Base-by-base conservation (phyloP, 2,888 invertebrate species). In the Sarcophaga subvicina region DNA sequence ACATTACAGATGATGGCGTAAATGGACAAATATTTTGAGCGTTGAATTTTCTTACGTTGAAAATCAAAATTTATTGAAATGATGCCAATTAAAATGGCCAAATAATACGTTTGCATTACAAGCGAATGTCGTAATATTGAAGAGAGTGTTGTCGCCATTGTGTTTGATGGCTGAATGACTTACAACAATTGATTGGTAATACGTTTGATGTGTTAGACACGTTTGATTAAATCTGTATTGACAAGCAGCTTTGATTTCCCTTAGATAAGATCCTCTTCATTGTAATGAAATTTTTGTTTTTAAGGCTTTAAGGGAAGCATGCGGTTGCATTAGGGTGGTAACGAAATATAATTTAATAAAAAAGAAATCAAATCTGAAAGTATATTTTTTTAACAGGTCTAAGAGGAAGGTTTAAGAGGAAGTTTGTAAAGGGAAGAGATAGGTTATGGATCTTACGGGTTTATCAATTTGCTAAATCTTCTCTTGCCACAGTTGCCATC, bases 51-150 rank as follows among this genome's bases (percentile, higher is more conserved):
- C 10, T n/a, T 27, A 2, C 6, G 66, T 66, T 84, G 76, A 72
- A 84, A 80, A 62, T 84, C 47, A 54, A 84, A 84, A 10, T 76
- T 70, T 12, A 80, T 22, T 12, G 84, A 80, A 49, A 62, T 71
- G 3, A 80, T 76, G 14, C 84, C 84, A 66, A 76, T 59, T 27
- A 80, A 22, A 3, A 84, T 49, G 45, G 62, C 64, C 5, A 76
- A 60, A 62, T 71, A 80, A 60, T 80, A 84, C 1, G 62, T 76
- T 49, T 80, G 84, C 17, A 60, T 60, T 60, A 72, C 17, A 12
- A 71, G 60, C 12, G 25, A 80, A 47, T 80, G 27, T 14, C 84
- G 84, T 17, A 84, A 6, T 25, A 49, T 75, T 70, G 70, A 64
- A 12, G 3, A 62, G 20, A 54, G 11, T 27, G 60, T 54, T 4